Base-by-base conservation (phyloP, 2,113 vertebrate genomes). In the Triplophysa tibetana region DNA sequence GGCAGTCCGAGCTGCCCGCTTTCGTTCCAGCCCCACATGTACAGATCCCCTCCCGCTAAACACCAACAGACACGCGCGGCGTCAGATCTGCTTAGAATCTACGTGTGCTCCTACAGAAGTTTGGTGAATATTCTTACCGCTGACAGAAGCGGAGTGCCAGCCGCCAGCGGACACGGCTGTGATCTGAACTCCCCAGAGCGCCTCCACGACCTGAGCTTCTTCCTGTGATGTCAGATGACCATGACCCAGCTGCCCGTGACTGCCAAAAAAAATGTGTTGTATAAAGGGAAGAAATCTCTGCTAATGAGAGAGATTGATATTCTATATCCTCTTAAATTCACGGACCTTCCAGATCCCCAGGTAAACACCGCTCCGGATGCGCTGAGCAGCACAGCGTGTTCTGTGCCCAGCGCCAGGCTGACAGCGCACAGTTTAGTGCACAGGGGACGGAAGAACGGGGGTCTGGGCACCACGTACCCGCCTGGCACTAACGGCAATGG, bases 21-120 rank as follows among this genome's bases (percentile, higher is more conserved):
- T 69, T 98, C 95, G 3, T 99, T 99, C 98, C 97, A 99, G 84
- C 98, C 97, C 98, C 98, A 99, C 70, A 94, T 3, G 1, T 99
- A 99, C 48, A 99, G 82, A 66, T 99, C 98, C 16, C 96, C 96
- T 0, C 88, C 87, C 52, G 92, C 97, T 99, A 80, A 74, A 62
- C 74, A 66, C 38, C 75, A 77, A n/a, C 17, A n/a, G n/a, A 21
- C 5, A 17, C 50, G 8, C 2, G 5, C 7, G 33, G 33, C 33
- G 6, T 38, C 33, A 38, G 33, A 38, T 6, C 33, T 38, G 33
- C 33, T 38, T 38, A 38, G 6, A 38, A 38, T 38, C 33, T 38
- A 38, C 1, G 33, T 38, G 33, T 38, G 41, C 52, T 11, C 50
- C 33, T 2, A 11, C 2, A 24, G 56, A 17, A 38, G 61, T 21